Conservation (phyloP, 2,113 vertebrate genomes). For the Asarcornis scutulata region DNA sequence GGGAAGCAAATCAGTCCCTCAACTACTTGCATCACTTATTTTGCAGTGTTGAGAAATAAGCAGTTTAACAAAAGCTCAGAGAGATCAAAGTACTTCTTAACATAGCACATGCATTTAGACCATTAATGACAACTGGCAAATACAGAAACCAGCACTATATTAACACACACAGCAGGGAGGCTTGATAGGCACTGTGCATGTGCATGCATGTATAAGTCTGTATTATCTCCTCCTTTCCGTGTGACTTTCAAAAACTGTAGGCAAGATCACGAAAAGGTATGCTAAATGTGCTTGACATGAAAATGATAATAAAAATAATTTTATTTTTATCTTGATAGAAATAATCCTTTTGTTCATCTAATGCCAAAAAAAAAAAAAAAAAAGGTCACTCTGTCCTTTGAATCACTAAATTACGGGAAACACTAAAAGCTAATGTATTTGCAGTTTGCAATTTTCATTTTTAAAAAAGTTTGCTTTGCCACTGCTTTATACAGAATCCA, state of each 20-base stretch:
- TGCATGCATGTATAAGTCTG: background rate
- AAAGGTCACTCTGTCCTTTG: background rate
- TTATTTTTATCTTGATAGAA: background rate
- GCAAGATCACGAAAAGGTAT: background rate
- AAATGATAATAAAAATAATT: background rate
- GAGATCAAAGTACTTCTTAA: background rate
- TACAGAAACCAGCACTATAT: background rate
- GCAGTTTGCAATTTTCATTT: background rate
- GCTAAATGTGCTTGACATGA: background rate
- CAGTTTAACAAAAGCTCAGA: background rate
- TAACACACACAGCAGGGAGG: background rate
- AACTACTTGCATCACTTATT: background rate
- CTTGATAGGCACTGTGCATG: background rate
- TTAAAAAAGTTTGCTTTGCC: slow-evolving; percentile 1
- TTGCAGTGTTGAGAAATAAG: background rate
- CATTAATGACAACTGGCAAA: background rate
- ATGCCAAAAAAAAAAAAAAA: background rate
- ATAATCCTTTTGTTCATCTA: background rate
- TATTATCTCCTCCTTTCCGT: background rate
- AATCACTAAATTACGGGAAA: background rate
- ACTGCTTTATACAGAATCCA: background rate
- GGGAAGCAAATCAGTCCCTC: background rate
- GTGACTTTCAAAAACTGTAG: background rate
- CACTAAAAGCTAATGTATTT: background rate
- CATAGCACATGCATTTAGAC: background rate